Conservation (phyloP, 2,888 invertebrate genomes). For the Pterostichus niger region DNA sequence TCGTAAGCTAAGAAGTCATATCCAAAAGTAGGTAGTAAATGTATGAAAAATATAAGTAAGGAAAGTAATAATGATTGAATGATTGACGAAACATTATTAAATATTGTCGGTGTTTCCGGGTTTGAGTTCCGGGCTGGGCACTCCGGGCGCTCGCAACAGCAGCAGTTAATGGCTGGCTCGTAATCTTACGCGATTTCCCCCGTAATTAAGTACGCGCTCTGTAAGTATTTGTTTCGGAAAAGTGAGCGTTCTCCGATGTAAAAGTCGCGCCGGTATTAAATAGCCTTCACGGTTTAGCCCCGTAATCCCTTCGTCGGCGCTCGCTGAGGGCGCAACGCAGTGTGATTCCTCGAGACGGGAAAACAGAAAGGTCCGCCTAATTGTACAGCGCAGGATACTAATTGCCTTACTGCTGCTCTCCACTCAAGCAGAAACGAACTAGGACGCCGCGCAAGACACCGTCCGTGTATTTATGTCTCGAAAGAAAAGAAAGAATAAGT, state of each 20-base stretch:
- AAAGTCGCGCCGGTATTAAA: slow-evolving; percentile 66
- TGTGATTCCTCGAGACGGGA: slow-evolving; percentile 68
- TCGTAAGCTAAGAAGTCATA: too few relatives aligned
- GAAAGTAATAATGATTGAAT: slow-evolving; percentile 15
- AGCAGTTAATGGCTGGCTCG: slow-evolving; percentile 64
- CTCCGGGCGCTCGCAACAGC: slow-evolving; percentile 6
- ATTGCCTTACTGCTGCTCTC: slow-evolving; percentile 74
- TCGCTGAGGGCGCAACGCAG: slow-evolving; percentile 37
- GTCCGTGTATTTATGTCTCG: slow-evolving; percentile 75
- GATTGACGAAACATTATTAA: slow-evolving; percentile 42
- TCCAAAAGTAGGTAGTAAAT: too few relatives aligned
- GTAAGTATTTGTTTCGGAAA: slow-evolving; percentile 58
- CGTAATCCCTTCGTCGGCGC: slow-evolving; percentile 50
- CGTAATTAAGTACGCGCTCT: slow-evolving; percentile 66
- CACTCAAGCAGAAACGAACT: slow-evolving; percentile 66
- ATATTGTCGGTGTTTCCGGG: slow-evolving; percentile 15
- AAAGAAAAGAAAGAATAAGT: slow-evolving; percentile 74
- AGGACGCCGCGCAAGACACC: slow-evolving; percentile 9
- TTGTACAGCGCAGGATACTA: slow-evolving; percentile 77
- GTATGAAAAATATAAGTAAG: too few relatives aligned
- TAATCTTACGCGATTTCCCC: slow-evolving; percentile 66
- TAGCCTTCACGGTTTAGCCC: slow-evolving; percentile 72
- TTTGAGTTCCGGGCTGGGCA: background rate
- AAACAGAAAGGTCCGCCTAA: slow-evolving; percentile 75
- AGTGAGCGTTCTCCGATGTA: slow-evolving; percentile 52